These are phyloP conservation scores for Hypanus sabinus DNA, from an alignment of 2,113 vertebrate genomes.

Conservation along the genomic window DNA sequence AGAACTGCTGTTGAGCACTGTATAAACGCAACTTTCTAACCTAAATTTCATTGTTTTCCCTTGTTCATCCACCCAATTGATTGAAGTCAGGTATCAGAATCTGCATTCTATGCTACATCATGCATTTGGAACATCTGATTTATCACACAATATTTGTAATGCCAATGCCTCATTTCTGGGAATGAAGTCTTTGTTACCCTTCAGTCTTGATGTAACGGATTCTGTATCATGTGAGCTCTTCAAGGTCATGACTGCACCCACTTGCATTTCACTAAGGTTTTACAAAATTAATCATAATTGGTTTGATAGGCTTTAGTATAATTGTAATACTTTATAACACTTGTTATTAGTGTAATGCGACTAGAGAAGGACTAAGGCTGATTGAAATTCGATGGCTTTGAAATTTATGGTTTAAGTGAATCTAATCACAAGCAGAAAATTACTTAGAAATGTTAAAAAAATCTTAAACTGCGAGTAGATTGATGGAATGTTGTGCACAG, in stretches of 20 bases:
- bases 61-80: background rate
- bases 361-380: conserved; percentile 12
- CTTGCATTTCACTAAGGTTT: background rate
- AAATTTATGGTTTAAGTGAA: conserved; percentile 29
- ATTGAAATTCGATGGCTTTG: conserved; percentile 13
- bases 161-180: background rate
- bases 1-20: no score
- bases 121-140: background rate
- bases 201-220: background rate
- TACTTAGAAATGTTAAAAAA: conserved; percentile 9
- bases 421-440: conserved; percentile 22
- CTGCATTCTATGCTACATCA: background rate
- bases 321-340: conserved; percentile 14
- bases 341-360: background rate
- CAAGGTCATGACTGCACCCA: background rate
- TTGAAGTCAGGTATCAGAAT: background rate
- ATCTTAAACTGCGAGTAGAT: background rate
- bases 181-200: background rate
- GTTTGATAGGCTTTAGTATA: background rate
- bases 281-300: conserved; percentile 15
- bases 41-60: background rate
- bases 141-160: background rate
- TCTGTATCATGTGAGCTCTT: background rate
- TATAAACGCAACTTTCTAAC: background rate
- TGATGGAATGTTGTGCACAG: conserved; percentile 19